Evolutionary conservation across 2,113 vertebrate species (phyloP).

Genomic region (Eretmochelys imbricata): DNA sequence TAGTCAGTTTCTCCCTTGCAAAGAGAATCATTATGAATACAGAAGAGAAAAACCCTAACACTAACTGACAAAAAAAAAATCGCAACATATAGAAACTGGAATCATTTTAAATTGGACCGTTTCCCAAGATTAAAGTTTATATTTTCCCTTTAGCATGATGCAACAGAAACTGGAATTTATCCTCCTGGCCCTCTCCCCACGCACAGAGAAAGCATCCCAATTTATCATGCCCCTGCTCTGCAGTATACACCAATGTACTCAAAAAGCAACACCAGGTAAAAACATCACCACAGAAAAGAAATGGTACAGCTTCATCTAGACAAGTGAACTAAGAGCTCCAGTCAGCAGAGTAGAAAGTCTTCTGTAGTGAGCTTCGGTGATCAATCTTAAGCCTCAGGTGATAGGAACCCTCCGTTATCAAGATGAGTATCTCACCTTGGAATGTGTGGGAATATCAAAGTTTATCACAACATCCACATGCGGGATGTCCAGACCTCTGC

Average conservation of each 20-base stretch:
- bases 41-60: background rate
- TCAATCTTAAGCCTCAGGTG: background rate
- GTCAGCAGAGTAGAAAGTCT: background rate
- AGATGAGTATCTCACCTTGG: conserved; percentile 85
- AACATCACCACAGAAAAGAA: background rate
- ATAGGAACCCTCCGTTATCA: background rate
- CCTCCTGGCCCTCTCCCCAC: background rate
- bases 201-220: background rate
- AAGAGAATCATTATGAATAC: background rate
- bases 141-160: background rate
- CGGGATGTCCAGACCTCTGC: conserved; percentile 95
- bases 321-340: background rate
- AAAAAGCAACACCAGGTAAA: background rate
- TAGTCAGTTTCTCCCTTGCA: background rate
- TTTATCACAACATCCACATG: conserved; percentile 98
- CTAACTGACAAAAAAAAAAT: background rate
- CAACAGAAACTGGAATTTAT: background rate
- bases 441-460: conserved; percentile 98
- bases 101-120: background rate
- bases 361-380: background rate
- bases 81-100: background rate
- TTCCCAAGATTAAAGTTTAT: background rate
- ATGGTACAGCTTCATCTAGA: background rate
- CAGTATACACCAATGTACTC: background rate
- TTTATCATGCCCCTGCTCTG: background rate